A percentile compares a stretch with the other conserved stretches of the same genome.
Evolutionary conservation across 2,113 vertebrate species (phyloP).

Genomic region (Hippoglossus stenolepis): DNA sequence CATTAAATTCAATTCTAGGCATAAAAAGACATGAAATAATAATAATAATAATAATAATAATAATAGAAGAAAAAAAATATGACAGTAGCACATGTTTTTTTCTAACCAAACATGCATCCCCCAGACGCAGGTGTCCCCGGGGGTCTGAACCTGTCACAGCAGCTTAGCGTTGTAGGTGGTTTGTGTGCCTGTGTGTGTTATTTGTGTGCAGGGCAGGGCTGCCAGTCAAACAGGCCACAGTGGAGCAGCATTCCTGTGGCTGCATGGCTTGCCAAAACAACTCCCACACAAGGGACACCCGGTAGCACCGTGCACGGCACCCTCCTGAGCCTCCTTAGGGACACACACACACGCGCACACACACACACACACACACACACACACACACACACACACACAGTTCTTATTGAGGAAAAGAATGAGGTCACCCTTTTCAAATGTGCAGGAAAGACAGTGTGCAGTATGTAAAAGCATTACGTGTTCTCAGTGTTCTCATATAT

Average conservation of each 20-base stretch:
- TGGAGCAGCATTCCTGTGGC: constrained; percentile 5
- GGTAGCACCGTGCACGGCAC: not conserved
- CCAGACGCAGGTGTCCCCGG: constrained; percentile 30
- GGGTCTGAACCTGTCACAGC: constrained; percentile 53
- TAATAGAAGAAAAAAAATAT: not conserved
- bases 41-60: not conserved
- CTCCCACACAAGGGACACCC: not conserved
- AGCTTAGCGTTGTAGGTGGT: constrained; percentile 38
- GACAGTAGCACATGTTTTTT: not conserved
- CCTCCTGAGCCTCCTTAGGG: not conserved
- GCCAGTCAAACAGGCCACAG: constrained; percentile 5
- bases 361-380: not conserved
- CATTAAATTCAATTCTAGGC: not conserved
- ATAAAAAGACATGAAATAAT: not conserved
- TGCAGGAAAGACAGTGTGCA: not conserved
- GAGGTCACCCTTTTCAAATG: not conserved
- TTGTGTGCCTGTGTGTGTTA: not conserved
- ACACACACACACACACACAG: not conserved
- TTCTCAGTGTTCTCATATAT: too few species aligned
- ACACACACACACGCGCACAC: not conserved
- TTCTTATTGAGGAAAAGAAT: not conserved
- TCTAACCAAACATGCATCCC: not conserved
- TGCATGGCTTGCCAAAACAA: not conserved
- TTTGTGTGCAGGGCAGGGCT: not conserved
- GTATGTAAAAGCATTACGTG: too few species aligned